Evolutionary conservation across 2,113 vertebrate species (phyloP), one percentile per base, ranked within the genome.

Genomic region (Boulengeromyrus knoepffleri): DNA sequence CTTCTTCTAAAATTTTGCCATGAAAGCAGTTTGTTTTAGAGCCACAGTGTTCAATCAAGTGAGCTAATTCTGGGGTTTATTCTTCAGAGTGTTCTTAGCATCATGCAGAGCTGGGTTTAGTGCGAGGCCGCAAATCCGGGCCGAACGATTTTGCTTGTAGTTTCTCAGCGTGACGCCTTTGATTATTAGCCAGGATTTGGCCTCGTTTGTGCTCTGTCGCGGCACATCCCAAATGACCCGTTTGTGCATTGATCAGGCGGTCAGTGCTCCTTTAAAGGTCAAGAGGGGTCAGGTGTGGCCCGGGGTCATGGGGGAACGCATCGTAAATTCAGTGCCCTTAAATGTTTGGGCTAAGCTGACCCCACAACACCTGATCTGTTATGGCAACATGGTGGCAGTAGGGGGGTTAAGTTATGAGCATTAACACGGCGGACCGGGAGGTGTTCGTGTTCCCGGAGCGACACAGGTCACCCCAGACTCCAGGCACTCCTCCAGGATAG

Each of bases 121-220:
- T 39, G 17, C 5, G 7, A 4, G 31, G 39, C 45, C 5, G 45
- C 19, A 85, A 47, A 85, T 85, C 39, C 8, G 0, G 3, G 45
- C 19, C 5, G 9, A 85, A 47, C 6, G 83, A 47, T 85, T 85
- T 85, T 85, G 15, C 83, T 83, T 47, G 31, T 80, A 42, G 17
- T 42, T 17, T 36, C 36, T 42, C 74, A 42, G 31, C 6, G 5
- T 42, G 45, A 45, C 21, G 45, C 42, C 39, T 85, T 85, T 47
- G 39, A 47, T 47, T 85, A 85, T 85, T 85, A 85, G 21, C 83
- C n/a, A 8, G 39, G 92, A 92, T 93, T 93, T 93, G 93, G 47
- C 85, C 85, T 15, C n/a, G 31, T 87, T 52, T 53, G 85, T 87
- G 85, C 47, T 49, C 47, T 36, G 85, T 49, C 1, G 24, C 3